Evolutionary conservation across 2,888 invertebrate species (phyloP), one percentile per base, ranked within the genome.

Genomic region (Melieria omissa): DNA sequence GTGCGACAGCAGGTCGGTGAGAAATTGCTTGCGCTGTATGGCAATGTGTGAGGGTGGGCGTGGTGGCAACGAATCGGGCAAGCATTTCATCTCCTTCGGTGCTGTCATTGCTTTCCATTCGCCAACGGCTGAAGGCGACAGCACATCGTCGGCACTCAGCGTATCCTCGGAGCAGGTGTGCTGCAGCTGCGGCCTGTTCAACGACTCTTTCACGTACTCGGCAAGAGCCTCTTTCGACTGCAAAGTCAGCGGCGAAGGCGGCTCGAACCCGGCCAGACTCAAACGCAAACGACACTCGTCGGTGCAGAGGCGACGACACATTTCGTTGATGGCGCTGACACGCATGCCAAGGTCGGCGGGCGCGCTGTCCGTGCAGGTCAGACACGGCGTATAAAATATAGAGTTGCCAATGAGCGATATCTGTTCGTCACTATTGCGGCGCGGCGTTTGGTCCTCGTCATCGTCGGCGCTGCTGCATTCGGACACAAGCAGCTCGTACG

Each of bases 251-350:
- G 74, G 66, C 0, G 74, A 67, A 42, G 74, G 71, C 12, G 73
- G 72, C 47, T 71, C 73, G 54, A 79, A 74, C 12, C 78, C 80
- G 1, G 76, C 75, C 62, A 79, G 73, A 67, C 78, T 79, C 54
- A 80, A 71, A 55, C 78, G 76, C 52, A 78, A 75, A 14, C 83
- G 82, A 67, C 86, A 86, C 60, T 84, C 79, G 10, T 79, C 81
- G 60, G 78, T 83, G 76, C 86, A 86, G 65, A 86, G 73, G 44
- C 81, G 81, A 4, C 78, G 76, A 65, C 86, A 86, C 79, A 86
- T 82, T 73, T 86, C 82, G 64, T 81, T 81, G 29, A 86, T 79
- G 42, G 79, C 79, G 61, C 72, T 75, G 6, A 75, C 67, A 12
- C 74, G 76, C 49, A 54, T 8, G 10, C 71, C 71, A 14, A 81